Base-by-base conservation (phyloP, 2,888 invertebrate genomes). In the Clitarchus hookeri region DNA sequence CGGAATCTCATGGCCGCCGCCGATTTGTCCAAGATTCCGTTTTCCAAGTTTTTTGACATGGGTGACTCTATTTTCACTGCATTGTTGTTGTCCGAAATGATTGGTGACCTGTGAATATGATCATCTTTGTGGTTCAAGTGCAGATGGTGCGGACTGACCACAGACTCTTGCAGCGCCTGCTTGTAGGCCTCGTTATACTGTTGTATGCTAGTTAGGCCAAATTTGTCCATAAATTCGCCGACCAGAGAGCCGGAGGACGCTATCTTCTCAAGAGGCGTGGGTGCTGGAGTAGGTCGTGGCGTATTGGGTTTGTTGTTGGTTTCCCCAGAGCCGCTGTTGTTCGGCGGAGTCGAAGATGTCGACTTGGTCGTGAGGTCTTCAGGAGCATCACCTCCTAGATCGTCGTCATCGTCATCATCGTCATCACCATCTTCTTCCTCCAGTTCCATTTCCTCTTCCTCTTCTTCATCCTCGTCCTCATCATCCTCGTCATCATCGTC, bases 161-260 rank as follows among this genome's bases (percentile, higher is more conserved):
- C 96, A 0, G 97, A 97, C 91, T 98, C 98, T 91, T 98, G 98
- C 82, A 98, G 93, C 0, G 98, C 98, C 91, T 98, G 98, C 89
- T 98, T 96, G 91, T 98, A 98, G 27, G 98, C 98, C 92, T 99
- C 98, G 89, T 96, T 98, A 91, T 98, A 98, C 91, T 98, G 97
- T 89, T 98, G 98, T 90, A 98, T 98, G 90, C 97, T 97, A 89
- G 96, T 97, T 84, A 98, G 92, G 0, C 98, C 98, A 90, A 98
- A 98, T 91, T 98, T 98, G 91, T 98, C 98, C 97, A 99, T 98
- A 65, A 99, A 94, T 91, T 99, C 98, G 27, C 98, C 98, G 26
- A 98, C 97, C 83, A 98, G 93, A 54, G 96, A 96, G 86, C 95
- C 65, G 84, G 94, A 86, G 19, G 90, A 88, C 12, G 89, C 86